Percentiles rank a stretch among this genome's conserved stretches.
phyloP scores from a whole-genome alignment of 2,113 vertebrate species.

The Ammodramus savannarum region DNA sequence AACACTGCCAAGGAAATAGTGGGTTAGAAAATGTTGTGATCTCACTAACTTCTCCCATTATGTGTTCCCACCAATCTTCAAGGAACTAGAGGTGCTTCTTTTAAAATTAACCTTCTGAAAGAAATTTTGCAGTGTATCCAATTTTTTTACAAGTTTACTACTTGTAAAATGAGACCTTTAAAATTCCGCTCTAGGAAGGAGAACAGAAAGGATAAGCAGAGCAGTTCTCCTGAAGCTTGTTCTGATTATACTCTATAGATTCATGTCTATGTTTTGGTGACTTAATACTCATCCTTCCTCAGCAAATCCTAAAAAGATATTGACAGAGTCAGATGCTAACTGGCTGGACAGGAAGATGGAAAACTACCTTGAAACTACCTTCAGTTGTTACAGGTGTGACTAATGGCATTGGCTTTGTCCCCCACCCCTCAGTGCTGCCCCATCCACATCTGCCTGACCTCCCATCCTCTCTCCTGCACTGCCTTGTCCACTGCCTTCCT shows the following conservation, averaged over 20 bases:
- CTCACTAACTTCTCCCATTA: not conserved
- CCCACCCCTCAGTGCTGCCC: not conserved
- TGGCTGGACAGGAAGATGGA: not conserved
- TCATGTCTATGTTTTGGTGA: not conserved
- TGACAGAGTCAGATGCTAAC: not conserved
- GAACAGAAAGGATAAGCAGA: not conserved
- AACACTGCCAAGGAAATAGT: not conserved
- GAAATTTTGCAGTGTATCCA: not conserved
- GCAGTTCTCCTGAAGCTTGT: not conserved
- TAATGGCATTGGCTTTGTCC: not conserved
- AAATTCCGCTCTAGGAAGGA: not conserved
- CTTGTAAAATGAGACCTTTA: not conserved
- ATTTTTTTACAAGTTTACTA: not conserved
- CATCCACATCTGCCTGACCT: not conserved
- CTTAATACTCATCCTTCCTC: not conserved
- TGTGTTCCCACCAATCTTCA: not conserved
- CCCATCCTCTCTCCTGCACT: not conserved
- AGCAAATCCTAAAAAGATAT: not conserved
- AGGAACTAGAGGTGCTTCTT: not conserved
- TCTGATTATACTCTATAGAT: not conserved
- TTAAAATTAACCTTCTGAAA: not conserved
- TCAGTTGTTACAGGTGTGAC: not conserved
- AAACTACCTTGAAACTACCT: not conserved
- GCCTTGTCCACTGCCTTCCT: not conserved
- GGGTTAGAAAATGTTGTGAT: not conserved